A percentile compares a stretch with the other conserved stretches of the same genome.
Evolutionary conservation across 2,113 vertebrate species (phyloP).

Genomic region (Oriolus oriolus): DNA sequence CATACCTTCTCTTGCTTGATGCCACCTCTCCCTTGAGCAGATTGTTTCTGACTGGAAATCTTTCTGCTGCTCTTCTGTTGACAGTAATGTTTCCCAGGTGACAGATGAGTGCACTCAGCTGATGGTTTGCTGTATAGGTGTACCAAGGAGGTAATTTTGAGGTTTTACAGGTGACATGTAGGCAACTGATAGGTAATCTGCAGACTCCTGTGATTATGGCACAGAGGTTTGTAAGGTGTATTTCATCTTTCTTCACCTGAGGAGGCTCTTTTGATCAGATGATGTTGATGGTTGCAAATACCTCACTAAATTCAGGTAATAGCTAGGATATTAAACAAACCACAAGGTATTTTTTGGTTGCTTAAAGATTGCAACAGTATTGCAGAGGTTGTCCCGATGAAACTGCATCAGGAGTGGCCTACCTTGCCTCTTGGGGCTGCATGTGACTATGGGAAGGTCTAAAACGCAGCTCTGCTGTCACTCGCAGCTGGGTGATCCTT

Average conservation of each 20-base stretch:
- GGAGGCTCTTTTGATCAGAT: neutral
- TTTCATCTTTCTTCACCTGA: neutral
- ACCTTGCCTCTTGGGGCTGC: neutral
- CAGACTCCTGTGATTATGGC: neutral
- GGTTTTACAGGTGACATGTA: neutral
- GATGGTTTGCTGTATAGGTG: fast-evolving
- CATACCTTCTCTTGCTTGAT: neutral
- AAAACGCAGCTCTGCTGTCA: fast-evolving
- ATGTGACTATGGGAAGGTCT: neutral
- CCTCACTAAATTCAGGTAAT: neutral
- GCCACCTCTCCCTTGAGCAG: neutral
- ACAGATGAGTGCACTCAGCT: neutral
- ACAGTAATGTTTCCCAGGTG: neutral
- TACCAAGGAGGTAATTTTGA: neutral
- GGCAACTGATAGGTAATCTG: neutral
- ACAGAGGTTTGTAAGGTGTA: neutral
- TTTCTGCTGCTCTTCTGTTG: neutral
- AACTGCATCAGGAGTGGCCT: neutral
- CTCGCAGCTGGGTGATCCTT: neutral
- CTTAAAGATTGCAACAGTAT: neutral
- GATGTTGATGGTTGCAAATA: neutral
- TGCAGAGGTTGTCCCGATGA: neutral
- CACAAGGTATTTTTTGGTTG: neutral
- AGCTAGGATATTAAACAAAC: neutral
- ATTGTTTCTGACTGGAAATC: neutral